Evolutionary conservation across 2,113 vertebrate genomes (phyloP).

Genomic region (Nothocercus julius): DNA sequence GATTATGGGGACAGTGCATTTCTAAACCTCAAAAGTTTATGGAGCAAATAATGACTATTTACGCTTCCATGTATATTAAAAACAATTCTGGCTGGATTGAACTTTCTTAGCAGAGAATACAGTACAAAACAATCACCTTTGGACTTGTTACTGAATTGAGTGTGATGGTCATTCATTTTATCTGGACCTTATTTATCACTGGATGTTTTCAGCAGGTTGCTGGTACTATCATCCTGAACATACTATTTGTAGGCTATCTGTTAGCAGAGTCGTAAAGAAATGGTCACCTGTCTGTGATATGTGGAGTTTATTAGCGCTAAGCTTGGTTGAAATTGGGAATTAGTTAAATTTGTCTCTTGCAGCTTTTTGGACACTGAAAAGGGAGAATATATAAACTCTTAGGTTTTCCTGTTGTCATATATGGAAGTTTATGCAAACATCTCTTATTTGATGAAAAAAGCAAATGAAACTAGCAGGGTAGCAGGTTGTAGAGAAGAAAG

Average conservation of each 20-base stretch:
- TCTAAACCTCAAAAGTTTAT: neutral
- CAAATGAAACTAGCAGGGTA: neutral
- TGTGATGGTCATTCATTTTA: neutral
- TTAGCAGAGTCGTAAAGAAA: neutral
- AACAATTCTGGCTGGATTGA: neutral
- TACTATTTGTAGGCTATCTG: neutral
- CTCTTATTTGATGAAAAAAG: neutral
- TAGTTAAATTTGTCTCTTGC: neutral
- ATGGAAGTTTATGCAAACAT: neutral
- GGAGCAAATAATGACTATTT: neutral
- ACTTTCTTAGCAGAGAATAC: neutral
- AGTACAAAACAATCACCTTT: neutral
- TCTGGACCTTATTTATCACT: neutral
- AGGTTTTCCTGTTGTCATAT: neutral
- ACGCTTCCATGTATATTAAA: neutral
- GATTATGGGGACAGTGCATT: neutral
- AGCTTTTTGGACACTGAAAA: neutral
- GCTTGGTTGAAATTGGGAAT: neutral
- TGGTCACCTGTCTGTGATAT: neutral
- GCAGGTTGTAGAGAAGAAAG: neutral
- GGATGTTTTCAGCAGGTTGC: neutral
- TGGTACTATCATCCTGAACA: neutral
- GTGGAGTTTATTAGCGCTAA: neutral
- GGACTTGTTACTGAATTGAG: neutral
- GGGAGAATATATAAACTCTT: neutral